phyloP scores from a whole-genome alignment of 2,888 invertebrate species.

The Nematopogon swammerdamellus region DNA sequence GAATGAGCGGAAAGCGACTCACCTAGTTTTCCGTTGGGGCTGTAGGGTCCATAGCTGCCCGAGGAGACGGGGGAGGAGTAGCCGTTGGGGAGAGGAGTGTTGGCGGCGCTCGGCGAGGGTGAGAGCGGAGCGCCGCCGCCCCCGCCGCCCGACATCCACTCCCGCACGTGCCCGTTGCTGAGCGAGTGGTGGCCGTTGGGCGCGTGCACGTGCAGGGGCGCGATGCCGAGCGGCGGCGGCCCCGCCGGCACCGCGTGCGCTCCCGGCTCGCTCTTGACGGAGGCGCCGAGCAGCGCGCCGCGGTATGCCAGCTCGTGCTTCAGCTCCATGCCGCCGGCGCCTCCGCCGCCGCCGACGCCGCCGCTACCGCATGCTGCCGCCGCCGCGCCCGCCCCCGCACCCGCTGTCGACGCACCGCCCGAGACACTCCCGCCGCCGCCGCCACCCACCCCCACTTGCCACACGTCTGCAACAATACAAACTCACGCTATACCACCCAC shows the following conservation, averaged over 20 bases:
- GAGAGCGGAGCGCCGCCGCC: constrained; percentile 64
- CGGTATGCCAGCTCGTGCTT: constrained; percentile 63
- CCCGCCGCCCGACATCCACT: constrained; percentile 56
- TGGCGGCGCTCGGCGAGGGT: constrained; percentile 52
- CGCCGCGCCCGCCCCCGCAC: constrained; percentile 45
- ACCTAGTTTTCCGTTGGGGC: constrained; percentile 88
- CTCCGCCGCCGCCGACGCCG: constrained; percentile 23
- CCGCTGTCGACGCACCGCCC: constrained; percentile 36
- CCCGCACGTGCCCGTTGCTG: constrained; percentile 45
- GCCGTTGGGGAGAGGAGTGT: constrained; percentile 67
- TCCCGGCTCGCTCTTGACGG: constrained; percentile 49
- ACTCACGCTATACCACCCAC: not conserved
- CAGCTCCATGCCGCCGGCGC: constrained; percentile 50
- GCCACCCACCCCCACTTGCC: constrained; percentile 43
- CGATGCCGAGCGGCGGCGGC: constrained; percentile 39
- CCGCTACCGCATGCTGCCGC: constrained; percentile 55
- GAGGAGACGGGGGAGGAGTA: constrained; percentile 85
- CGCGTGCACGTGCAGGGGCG: constrained; percentile 26
- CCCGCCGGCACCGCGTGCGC: constrained; percentile 15
- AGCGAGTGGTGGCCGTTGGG: constrained; percentile 40
- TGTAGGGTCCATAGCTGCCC: constrained; percentile 87
- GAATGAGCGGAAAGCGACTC: too few relatives aligned
- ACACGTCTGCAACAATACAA: constrained; percentile 33
- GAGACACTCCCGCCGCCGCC: constrained; percentile 44
- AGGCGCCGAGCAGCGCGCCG: constrained; percentile 39